A percentile compares a stretch with the other conserved stretches of the same genome.
Conservation (phyloP, 2,888 invertebrate species). For the Biston stratarius region DNA sequence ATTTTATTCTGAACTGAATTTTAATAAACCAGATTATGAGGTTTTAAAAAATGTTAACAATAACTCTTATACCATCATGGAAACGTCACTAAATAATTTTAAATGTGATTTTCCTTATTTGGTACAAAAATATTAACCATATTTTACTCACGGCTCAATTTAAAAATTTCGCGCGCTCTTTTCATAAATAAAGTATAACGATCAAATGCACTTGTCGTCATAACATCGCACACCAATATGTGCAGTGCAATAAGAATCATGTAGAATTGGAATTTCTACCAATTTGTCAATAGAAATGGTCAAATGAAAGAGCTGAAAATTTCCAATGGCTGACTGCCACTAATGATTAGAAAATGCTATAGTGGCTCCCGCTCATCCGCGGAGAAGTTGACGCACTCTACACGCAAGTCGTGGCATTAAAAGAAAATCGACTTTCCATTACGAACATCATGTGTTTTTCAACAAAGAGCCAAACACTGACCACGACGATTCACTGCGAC, state of each 20-base stretch:
- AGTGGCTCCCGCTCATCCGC: not conserved
- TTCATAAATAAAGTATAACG: not conserved
- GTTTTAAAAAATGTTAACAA: too few relatives aligned
- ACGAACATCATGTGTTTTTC: conserved; percentile 7
- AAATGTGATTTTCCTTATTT: not conserved
- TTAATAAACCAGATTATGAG: too few relatives aligned
- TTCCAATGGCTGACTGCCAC: not conserved
- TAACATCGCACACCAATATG: conserved; percentile 29
- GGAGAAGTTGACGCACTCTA: not conserved
- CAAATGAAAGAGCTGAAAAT: not conserved
- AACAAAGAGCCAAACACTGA: conserved; percentile 24
- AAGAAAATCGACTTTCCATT: conserved; percentile 25
- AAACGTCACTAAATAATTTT: not conserved
- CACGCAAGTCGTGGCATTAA: conserved; percentile 31
- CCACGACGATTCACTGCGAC: conserved; percentile 17
- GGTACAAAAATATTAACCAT: too few relatives aligned
- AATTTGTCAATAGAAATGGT: not conserved
- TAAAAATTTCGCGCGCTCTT: too few relatives aligned
- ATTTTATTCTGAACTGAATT: too few relatives aligned
- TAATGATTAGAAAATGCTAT: not conserved
- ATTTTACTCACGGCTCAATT: too few relatives aligned
- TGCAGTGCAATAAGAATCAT: conserved; percentile 23
- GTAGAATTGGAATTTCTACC: conserved; percentile 21
- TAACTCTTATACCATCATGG: too few relatives aligned
- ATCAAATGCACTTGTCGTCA: not conserved